Evolutionary conservation across 2,888 invertebrate genomes (phyloP).

Genomic region (Nemurella pictetii): DNA sequence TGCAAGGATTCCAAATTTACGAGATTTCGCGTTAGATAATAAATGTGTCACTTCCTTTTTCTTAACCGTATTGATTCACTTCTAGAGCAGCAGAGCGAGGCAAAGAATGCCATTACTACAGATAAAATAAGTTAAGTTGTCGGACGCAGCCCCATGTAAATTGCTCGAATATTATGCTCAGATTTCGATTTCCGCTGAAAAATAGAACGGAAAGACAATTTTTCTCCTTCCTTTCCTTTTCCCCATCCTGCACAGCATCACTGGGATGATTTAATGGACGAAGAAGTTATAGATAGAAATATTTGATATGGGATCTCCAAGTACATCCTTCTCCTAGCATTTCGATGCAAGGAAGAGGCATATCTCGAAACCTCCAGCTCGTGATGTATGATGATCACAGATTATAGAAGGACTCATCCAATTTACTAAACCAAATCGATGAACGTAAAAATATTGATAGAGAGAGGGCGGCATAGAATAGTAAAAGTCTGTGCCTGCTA

Average conservation of each 20-base stretch:
- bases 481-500: neutral
- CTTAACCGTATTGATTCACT: conserved; percentile 11
- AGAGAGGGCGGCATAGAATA: neutral
- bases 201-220: conserved; percentile 21
- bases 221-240: conserved; percentile 5
- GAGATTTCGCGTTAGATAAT: conserved; percentile 14
- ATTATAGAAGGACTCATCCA: neutral
- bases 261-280: neutral
- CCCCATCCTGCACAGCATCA: neutral
- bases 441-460: neutral
- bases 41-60: conserved; percentile 22
- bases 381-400: neutral
- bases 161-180: conserved; percentile 23
- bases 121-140: conserved; percentile 30
- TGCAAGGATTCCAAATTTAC: conserved; percentile 3
- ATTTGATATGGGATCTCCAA: conserved; percentile 14
- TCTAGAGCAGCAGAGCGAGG: neutral
- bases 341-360: neutral
- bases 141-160: conserved; percentile 18
- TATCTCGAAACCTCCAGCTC: neutral
- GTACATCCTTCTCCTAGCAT: neutral
- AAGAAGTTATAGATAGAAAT: conserved; percentile 8
- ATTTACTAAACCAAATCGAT: neutral
- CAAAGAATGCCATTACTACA: conserved; percentile 25
- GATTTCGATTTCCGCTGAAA: conserved; percentile 22